phyloP scores from a whole-genome alignment of 1,140 invertebrate species.

The Agrilus planipennis region DNA sequence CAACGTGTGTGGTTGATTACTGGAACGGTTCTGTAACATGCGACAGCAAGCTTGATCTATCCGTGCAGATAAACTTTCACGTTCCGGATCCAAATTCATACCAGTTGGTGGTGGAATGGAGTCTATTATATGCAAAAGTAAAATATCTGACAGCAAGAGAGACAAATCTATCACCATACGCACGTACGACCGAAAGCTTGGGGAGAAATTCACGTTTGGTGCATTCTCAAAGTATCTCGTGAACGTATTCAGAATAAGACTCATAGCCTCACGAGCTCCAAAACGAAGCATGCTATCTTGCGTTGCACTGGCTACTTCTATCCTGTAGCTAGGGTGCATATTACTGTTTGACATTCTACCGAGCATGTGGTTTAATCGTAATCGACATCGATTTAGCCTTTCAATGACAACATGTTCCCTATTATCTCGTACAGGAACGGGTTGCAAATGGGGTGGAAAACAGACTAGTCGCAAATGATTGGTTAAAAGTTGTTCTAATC shows the following conservation, averaged over 20 bases:
- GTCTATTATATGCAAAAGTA: constrained; percentile 29
- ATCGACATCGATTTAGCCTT: constrained; percentile 9
- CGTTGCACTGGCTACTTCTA: constrained; percentile 10
- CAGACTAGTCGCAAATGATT: constrained; percentile 14
- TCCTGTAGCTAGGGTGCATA: neutral
- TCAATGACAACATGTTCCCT: constrained; percentile 6
- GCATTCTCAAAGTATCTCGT: constrained; percentile 4
- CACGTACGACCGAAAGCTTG: constrained; percentile 19
- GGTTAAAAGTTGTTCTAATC: constrained; percentile 14
- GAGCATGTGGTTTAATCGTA: constrained; percentile 2
- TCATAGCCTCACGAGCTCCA: constrained; percentile 7
- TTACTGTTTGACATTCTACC: neutral
- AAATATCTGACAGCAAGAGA: constrained; percentile 24
- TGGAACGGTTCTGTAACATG: constrained; percentile 23
- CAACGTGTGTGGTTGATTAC: constrained; percentile 19
- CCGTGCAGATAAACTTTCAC: constrained; percentile 21
- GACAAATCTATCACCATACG: constrained; percentile 23
- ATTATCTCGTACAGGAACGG: neutral
- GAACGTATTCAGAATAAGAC: neutral
- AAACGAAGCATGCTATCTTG: constrained; percentile 8
- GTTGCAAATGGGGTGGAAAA: neutral
- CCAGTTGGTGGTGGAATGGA: constrained; percentile 25
- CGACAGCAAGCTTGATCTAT: constrained; percentile 25
- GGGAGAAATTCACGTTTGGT: constrained; percentile 1
- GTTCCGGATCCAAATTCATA: constrained; percentile 25